Evolutionary conservation across 2,797 vertebrate species (phyloP).

Genomic region (Lepus oiostolus): DNA sequence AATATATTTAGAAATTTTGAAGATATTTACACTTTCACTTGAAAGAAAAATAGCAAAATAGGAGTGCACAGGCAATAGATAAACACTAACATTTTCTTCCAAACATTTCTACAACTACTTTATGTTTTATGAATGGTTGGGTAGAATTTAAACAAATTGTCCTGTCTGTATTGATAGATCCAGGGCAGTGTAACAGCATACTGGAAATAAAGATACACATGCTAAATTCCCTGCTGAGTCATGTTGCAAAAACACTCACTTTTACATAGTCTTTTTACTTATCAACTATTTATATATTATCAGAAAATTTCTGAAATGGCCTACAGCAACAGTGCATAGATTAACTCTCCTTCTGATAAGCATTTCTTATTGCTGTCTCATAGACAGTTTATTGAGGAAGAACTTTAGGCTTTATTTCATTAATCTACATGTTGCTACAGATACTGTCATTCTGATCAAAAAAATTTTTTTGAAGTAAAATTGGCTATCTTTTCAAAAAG

Average conservation of each 20-base stretch:
- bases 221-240: slow-evolving; percentile 49
- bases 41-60: neutral
- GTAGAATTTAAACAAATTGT: neutral
- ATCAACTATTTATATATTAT: neutral
- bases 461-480: neutral
- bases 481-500: neutral
- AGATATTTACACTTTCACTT: neutral
- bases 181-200: neutral
- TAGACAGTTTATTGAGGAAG: neutral
- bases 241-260: slow-evolving; percentile 19
- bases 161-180: neutral
- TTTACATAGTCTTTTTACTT: slow-evolving; percentile 43
- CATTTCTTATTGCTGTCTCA: neutral
- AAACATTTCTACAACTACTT: neutral
- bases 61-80: neutral
- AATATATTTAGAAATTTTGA: neutral
- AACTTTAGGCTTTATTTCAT: neutral
- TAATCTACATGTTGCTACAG: neutral
- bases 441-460: neutral
- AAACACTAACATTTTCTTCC: neutral
- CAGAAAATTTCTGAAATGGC: slow-evolving; percentile 10
- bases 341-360: neutral
- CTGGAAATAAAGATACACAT: neutral
- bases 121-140: neutral
- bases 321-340: neutral